Evolutionary conservation across 1,140 invertebrate genomes (phyloP), one percentile per base, ranked within the genome.

Genomic region (Aphelenchoides fujianensis): DNA sequence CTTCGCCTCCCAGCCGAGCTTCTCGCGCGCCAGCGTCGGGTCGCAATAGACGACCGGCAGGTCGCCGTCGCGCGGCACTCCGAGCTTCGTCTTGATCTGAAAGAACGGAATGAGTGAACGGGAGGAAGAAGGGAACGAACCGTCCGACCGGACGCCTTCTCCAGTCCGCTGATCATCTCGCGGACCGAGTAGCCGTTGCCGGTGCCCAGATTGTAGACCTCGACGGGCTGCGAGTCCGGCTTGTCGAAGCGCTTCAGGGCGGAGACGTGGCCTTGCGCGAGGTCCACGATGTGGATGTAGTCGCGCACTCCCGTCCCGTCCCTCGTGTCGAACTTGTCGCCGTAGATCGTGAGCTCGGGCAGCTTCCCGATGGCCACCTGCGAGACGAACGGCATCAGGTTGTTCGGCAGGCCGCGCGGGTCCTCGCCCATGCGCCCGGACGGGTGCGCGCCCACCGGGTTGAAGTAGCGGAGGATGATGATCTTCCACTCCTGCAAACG

Each of bases 291-390:
- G 85, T 99, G 97, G 78, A 99, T 95, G 82, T 98, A 99, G 86
- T 99, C 97, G 48, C 97, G 88, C 0, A 98, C 92, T 48, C 95
- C 95, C 69, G 96, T 98, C 37, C 97, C 97, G 89, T 98, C 97
- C 41, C 87, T 87, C 0, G 97, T 99, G 71, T 91, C 88, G 84
- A 97, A 99, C 87, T 98, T 94, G 80, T 89, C 89, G 16, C 96
- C 97, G 86, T 91, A 98, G 34, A 99, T 91, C 77, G 88, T 88
- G 0, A 99, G 85, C 61, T 90, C 86, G 41, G 90, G 86, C 57
- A 92, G 87, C 76, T 91, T 90, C 0, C 94, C 93, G 7, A 97
- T 91, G 7, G 95, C 94, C 57, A 98, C 95, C 89, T 97, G 94
- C 30, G 94, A 88, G 76, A 98, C 91, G 82, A 89, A 97, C 28